These are phyloP conservation scores for Vimba vimba DNA, from an alignment of 2,113 vertebrate species.

Conservation along the genomic window DNA sequence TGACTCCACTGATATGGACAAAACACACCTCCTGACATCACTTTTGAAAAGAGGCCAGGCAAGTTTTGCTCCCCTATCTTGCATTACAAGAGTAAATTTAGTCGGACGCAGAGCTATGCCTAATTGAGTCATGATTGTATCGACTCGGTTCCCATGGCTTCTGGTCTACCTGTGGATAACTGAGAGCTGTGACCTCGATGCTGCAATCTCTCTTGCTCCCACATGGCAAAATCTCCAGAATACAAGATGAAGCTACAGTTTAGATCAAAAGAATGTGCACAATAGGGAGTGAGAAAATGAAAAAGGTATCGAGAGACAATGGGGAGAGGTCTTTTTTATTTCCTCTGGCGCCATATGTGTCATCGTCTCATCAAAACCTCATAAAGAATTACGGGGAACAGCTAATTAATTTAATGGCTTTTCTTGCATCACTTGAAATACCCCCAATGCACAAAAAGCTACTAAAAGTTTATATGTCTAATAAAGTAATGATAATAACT, in stretches of 20 bases:
- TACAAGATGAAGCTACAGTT: neutral
- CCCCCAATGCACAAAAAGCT: slow-evolving; percentile 53
- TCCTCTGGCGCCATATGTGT: slow-evolving; percentile 16
- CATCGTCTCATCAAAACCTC: slow-evolving; percentile 58
- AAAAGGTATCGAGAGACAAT: neutral
- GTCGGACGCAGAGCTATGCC: neutral
- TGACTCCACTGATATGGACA: slow-evolving; percentile 22
- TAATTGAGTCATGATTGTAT: slow-evolving; percentile 35
- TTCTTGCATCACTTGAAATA: slow-evolving; percentile 46
- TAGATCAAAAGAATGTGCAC: neutral
- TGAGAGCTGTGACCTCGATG: slow-evolving; percentile 30
- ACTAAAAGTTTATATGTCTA: slow-evolving; percentile 56
- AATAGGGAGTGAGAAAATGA: neutral
- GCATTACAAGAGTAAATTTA: neutral
- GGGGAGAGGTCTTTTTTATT: slow-evolving; percentile 6
- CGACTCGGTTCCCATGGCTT: slow-evolving; percentile 30
- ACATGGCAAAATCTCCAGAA: slow-evolving; percentile 21
- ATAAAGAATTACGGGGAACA: slow-evolving; percentile 64
- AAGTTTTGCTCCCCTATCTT: neutral
- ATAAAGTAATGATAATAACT: slow-evolving; percentile 60
- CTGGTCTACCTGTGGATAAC: slow-evolving; percentile 41
- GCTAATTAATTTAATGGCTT: slow-evolving; percentile 66
- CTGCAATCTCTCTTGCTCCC: slow-evolving; percentile 35
- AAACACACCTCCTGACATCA: slow-evolving; percentile 15
- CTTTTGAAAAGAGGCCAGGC: slow-evolving; percentile 4